These are phyloP conservation scores for Heliconius cydno DNA, from an alignment of 2,888 invertebrate genomes.

Conservation along the genomic window DNA sequence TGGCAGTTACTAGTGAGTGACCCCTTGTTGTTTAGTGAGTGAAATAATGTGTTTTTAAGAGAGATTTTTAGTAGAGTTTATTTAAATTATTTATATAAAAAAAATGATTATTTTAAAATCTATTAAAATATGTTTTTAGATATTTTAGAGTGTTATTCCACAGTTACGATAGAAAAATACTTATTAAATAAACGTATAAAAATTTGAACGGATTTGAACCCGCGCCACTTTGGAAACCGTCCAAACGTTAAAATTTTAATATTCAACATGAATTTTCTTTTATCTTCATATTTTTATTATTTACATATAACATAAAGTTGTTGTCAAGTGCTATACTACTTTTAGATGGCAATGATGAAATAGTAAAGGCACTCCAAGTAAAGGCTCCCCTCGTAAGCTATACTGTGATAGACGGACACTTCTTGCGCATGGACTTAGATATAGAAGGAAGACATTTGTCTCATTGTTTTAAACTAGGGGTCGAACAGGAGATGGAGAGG, in stretches of 20 bases:
- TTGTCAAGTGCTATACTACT: not conserved
- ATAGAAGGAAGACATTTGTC: constrained; percentile 51
- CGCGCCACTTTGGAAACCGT: no score
- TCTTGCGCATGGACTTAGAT: constrained; percentile 57
- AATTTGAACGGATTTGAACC: no score
- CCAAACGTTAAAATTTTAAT: no score
- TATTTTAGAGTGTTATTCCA: no score
- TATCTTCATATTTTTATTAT: not conserved
- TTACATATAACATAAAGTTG: not conserved
- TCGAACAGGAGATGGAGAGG: constrained; percentile 61
- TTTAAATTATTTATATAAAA: not conserved
- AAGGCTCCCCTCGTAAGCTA: constrained; percentile 63
- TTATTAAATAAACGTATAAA: no score
- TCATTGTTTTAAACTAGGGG: constrained; percentile 59
- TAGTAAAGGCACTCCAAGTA: constrained; percentile 53
- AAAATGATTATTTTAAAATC: no score
- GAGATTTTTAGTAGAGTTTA: not conserved
- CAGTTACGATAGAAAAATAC: no score
- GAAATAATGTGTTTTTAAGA: not conserved
- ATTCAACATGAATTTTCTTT: not conserved
- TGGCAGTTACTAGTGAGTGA: constrained; percentile 64
- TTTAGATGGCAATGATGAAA: constrained; percentile 58
- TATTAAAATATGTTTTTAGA: no score
- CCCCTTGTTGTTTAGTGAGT: constrained; percentile 35
- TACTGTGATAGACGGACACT: constrained; percentile 57